Base-by-base conservation (phyloP, 2,888 invertebrate species). In the Cheilosia impressa region DNA sequence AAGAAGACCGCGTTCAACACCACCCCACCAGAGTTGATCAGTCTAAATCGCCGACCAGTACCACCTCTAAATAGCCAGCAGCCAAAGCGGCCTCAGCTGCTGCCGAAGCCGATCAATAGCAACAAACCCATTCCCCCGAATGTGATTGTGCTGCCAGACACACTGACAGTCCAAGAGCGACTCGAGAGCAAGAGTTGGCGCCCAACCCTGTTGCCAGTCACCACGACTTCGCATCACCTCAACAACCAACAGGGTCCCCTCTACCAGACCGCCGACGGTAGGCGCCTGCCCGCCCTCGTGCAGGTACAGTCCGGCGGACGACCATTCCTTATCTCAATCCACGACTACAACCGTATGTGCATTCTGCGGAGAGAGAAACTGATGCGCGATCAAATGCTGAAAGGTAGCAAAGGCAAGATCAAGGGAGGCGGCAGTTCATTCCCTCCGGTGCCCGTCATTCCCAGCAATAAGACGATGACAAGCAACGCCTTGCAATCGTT, bases 281-380 rank as follows among this genome's bases (percentile, higher is more conserved):
- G 94, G 63, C 93, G 93, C 52, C 91, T 95, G 87, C 94, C 94
- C 4, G 95, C 95, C 75, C 92, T 95, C 24, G 95, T 96, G n/a
- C 95, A 96, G 89, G 95, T 96, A 0, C 95, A 95, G 90, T 95
- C 96, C 0, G 95, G 96, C 0, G 96, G 96, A n/a, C 95, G 95
- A 89, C 95, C 96, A 0, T 96, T 95, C 91, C 96, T 96, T 90
- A 95, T 96, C 88, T 96, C 96, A 3, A 93, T 96, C 43, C 95
- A 95, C 63, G 96, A 96, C 89, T 96, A 96, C 92, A 96, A 96
- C 91, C 95, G 96, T 87, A 96, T 96, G 96, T 96, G 95, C 91
- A 93, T 95, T 73, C 94, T 96, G 91, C 93, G 95, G 6, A 93
- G 95, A 1, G 95, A 95, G 90, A 94, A 95, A 85, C 92, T 95